Evolutionary conservation across 2,113 vertebrate genomes (phyloP).

Genomic region (Beaufortia kweichowensis): DNA sequence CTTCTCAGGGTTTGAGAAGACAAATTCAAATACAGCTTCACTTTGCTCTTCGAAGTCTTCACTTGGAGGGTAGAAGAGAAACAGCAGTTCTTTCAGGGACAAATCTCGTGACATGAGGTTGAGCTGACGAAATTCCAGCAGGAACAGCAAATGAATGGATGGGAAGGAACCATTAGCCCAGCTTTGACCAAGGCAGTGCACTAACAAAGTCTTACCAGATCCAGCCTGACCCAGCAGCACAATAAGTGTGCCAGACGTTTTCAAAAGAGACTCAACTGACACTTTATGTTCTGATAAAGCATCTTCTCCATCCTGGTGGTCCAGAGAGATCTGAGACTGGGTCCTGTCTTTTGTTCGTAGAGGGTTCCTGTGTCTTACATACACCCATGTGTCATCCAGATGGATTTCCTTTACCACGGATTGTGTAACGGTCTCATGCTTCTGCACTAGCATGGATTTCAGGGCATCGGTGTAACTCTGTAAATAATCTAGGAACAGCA

Average conservation of each 20-base stretch:
- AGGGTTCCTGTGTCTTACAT: constrained; percentile 64
- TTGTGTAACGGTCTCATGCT: constrained; percentile 55
- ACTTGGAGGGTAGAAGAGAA: constrained; percentile 75
- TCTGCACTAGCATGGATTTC: constrained; percentile 54
- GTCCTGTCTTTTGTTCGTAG: constrained; percentile 57
- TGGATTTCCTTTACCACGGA: constrained; percentile 52
- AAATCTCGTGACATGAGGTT: constrained; percentile 74
- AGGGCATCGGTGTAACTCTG: constrained; percentile 66
- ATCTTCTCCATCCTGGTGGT: constrained; percentile 61
- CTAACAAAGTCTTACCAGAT: constrained; percentile 84
- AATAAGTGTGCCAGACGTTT: constrained; percentile 62
- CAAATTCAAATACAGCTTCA: constrained; percentile 71
- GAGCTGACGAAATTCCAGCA: constrained; percentile 89
- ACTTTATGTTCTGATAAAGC: constrained; percentile 61
- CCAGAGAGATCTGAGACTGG: constrained; percentile 27
- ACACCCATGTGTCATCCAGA: constrained; percentile 73
- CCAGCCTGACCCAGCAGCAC: constrained; percentile 83
- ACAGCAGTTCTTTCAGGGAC: constrained; percentile 82
- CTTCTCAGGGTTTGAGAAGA: constrained; percentile 74
- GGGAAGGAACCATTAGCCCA: constrained; percentile 79
- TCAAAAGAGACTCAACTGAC: constrained; percentile 76
- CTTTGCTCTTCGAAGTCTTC: constrained; percentile 56
- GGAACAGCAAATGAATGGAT: constrained; percentile 77
- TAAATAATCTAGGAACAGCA: constrained; percentile 73
- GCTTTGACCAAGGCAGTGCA: constrained; percentile 74